phyloP scores from a whole-genome alignment of 2,113 vertebrate genomes.

The Lota lota region DNA sequence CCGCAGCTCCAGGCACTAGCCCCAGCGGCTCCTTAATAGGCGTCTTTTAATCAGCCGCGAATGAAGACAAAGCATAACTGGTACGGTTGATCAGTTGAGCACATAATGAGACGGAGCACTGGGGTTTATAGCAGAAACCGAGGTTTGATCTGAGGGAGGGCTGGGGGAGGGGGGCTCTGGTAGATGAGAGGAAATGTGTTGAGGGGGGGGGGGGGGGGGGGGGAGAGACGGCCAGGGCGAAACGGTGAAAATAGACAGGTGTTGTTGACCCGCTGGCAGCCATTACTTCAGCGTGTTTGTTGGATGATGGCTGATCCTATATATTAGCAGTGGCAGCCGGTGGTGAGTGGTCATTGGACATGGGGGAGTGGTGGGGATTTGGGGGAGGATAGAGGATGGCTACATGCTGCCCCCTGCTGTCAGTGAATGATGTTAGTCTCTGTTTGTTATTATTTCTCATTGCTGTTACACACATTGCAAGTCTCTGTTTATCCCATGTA shows the following conservation, averaged over 20 bases:
- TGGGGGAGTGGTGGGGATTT: slow-evolving; percentile 13
- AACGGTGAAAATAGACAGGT: neutral
- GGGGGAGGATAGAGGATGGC: slow-evolving; percentile 20
- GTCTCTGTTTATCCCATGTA: no score
- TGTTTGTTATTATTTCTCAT: neutral
- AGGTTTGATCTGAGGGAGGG: neutral
- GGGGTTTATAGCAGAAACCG: slow-evolving; percentile 15
- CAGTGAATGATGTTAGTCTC: neutral
- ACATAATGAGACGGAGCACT: slow-evolving; percentile 38
- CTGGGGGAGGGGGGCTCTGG: neutral
- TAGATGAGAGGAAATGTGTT: neutral
- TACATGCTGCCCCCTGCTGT: slow-evolving; percentile 65
- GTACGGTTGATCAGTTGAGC: slow-evolving; percentile 55
- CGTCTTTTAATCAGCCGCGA: slow-evolving; percentile 57
- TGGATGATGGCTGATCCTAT: no score
- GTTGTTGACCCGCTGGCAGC: slow-evolving; percentile 4
- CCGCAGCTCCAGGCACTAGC: no score
- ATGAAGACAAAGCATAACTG: slow-evolving; percentile 54
- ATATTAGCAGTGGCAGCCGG: neutral
- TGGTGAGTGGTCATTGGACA: no score
- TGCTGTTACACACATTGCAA: neutral
- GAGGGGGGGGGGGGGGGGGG: neutral
- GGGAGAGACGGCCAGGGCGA: neutral
- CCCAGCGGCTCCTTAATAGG: no score
- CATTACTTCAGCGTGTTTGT: no score